phyloP scores from a whole-genome alignment of 2,888 invertebrate species.

The Onthophagus sagittarius region DNA sequence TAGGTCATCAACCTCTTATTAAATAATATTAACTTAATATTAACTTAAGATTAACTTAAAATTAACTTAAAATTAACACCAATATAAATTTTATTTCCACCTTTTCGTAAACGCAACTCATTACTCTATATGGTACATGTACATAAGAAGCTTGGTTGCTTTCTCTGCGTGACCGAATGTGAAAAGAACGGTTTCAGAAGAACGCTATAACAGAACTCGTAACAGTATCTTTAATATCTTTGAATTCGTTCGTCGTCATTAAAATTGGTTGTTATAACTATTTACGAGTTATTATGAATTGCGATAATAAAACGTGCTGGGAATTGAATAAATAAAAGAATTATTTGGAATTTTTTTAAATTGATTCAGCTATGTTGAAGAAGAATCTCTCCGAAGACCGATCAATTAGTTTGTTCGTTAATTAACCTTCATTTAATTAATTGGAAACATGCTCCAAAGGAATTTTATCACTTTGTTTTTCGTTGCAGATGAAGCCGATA shows the following conservation, averaged over 20 bases:
- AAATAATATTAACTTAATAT: too few relatives aligned
- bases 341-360: too few relatives aligned
- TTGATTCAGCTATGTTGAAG: neutral
- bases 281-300: too few relatives aligned
- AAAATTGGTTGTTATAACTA: neutral
- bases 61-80: too few relatives aligned
- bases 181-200: neutral
- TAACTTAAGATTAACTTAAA: too few relatives aligned
- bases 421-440: neutral
- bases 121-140: neutral
- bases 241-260: neutral
- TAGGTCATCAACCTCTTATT: too few relatives aligned
- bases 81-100: too few relatives aligned
- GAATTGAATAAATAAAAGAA: too few relatives aligned
- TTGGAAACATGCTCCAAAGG: neutral
- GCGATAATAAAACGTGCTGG: too few relatives aligned
- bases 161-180: neutral
- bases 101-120: too few relatives aligned
- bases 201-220: neutral
- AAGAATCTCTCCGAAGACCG: neutral
- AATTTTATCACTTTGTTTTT: slow-evolving; percentile 6
- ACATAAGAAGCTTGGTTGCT: neutral
- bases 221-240: neutral
- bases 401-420: neutral
- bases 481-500: slow-evolving; percentile 19